Percentiles rank a stretch among this genome's conserved stretches.
Evolutionary conservation across 2,888 invertebrate species (phyloP).

Genomic region (Sarcophaga rosellei): DNA sequence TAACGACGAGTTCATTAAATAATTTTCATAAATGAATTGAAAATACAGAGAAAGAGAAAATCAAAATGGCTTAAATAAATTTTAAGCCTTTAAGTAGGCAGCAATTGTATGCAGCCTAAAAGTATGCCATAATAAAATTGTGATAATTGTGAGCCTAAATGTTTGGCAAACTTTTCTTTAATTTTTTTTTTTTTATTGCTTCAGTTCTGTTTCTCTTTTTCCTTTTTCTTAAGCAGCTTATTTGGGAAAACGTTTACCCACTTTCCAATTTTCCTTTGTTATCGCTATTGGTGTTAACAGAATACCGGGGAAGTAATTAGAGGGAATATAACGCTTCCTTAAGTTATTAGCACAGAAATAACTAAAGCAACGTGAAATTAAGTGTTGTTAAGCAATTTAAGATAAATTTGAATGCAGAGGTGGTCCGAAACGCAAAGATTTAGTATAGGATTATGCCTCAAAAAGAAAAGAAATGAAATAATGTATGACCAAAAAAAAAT

Average conservation of each 20-base stretch:
- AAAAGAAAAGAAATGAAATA: too few relatives aligned
- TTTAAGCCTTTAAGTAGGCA: slow-evolving; percentile 59
- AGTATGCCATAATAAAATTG: slow-evolving; percentile 56
- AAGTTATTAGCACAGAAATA: too few relatives aligned
- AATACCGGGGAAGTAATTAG: too few relatives aligned
- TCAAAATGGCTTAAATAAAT: slow-evolving; percentile 48
- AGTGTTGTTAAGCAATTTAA: too few relatives aligned
- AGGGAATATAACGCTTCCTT: too few relatives aligned
- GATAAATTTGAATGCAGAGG: too few relatives aligned
- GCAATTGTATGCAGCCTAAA: slow-evolving; percentile 53
- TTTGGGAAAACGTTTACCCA: slow-evolving; percentile 10
- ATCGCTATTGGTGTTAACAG: too few relatives aligned
- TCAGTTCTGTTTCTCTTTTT: not conserved
- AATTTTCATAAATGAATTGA: slow-evolving; percentile 55
- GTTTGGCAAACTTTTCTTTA: not conserved
- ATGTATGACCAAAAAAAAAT: too few relatives aligned
- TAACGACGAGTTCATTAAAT: not conserved
- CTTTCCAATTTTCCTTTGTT: too few relatives aligned
- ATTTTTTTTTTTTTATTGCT: not conserved
- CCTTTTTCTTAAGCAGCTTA: slow-evolving; percentile 36
- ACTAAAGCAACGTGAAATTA: too few relatives aligned
- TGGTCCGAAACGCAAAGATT: too few relatives aligned
- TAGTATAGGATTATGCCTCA: too few relatives aligned
- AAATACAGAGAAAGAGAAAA: not conserved
- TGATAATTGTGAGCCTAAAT: slow-evolving; percentile 34